phyloP scores from a whole-genome alignment of 2,113 vertebrate species.

The Istiophorus platypterus region DNA sequence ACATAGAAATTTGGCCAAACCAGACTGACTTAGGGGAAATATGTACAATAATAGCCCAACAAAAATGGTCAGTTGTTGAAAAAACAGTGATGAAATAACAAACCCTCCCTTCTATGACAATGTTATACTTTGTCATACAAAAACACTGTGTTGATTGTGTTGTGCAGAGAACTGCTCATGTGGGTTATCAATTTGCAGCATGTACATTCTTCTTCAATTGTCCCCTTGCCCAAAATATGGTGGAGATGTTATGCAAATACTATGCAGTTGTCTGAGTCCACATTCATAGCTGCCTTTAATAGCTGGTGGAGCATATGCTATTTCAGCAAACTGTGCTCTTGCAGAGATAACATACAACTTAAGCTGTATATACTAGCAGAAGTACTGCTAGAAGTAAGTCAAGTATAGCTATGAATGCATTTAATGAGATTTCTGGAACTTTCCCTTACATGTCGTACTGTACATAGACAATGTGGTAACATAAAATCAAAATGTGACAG shows the following conservation, averaged over 20 bases:
- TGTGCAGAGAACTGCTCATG: conserved; percentile 25
- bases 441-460: background rate
- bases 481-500: conserved; percentile 10
- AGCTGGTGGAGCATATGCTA: conserved; percentile 9
- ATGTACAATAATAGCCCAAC: conserved; percentile 36
- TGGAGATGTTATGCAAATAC: conserved; percentile 16
- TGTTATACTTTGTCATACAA: conserved; percentile 23
- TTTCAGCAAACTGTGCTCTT: conserved; percentile 6
- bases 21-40: conserved; percentile 38
- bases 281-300: conserved; percentile 10
- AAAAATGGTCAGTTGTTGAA: conserved; percentile 4
- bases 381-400: background rate
- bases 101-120: conserved; percentile 33
- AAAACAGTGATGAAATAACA: conserved; percentile 60
- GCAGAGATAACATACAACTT: background rate
- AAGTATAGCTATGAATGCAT: background rate
- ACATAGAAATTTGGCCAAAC: conserved; percentile 54
- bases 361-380: background rate
- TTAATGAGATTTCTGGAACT: conserved; percentile 2
- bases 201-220: conserved; percentile 11
- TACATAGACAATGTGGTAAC: conserved; percentile 11
- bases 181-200: conserved; percentile 22
- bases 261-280: background rate
- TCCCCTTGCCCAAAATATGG: conserved; percentile 7
- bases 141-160: conserved; percentile 20